Base-by-base conservation (phyloP, 92 coral and sea anemone genomes). In the Heteractis magnifica region DNA sequence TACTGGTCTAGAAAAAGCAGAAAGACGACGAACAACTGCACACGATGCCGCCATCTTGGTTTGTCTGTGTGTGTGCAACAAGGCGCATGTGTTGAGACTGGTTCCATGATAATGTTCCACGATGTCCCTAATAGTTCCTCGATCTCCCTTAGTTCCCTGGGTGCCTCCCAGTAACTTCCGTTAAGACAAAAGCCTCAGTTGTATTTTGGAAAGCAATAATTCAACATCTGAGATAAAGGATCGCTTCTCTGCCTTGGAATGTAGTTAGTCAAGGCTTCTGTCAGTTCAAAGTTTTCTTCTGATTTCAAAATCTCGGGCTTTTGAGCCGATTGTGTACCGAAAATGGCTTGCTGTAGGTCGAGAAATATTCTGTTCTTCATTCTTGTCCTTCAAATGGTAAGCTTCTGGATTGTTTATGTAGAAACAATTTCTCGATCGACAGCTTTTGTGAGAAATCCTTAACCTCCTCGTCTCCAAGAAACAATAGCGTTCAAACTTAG, bases 31-130 rank as follows among this genome's bases (percentile, higher is more conserved):
- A 19, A 85, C 49, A 19, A 84, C 56, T 74, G 73, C 86, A 82
- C 90, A 78, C 75, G 75, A 56, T n/a, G 93, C 89, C 95, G 98
- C 98, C 98, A 93, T 93, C 84, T 93, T 93, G 97, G 59, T 64
- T 9, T 64, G 44, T 10, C 73, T 26, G 56, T 52, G 10, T 51
- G 58, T 18, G 76, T 72, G 21, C 68, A 20, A 52, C 34, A 53
- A 34, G 18, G 78, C 52, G 83, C 87, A 75, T 77, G 87, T 26
- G 75, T 79, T 23, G 19, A 52, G n/a, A 21, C 58, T 5, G 52
- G 55, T 62, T 41, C 15, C 83, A 12, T n/a, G 1, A 81, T 21
- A 68, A 49, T 15, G 84, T 19, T 12, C 77, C 51, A 51, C 5
- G 52, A 81, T 23, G 84, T 20, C 52, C 84, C 50, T 68, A n/a